Base-by-base conservation (phyloP, 1,140 invertebrate species). In the Leptonema lineaticorne region DNA sequence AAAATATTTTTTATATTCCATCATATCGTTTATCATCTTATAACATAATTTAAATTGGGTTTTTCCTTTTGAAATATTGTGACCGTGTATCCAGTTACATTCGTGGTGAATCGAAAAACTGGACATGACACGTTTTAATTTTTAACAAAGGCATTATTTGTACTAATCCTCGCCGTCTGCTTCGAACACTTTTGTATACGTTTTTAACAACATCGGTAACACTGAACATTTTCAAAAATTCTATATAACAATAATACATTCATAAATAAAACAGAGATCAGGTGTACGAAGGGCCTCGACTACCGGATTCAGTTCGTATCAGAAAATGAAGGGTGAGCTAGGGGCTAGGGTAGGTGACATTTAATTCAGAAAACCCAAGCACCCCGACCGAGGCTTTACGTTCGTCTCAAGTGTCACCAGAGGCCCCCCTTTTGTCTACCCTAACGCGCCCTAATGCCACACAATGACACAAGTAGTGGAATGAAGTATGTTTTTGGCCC, bases 361-460 rank as follows among this genome's bases (percentile, higher is more conserved):
- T 59, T 59, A 59, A 59, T 33, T 33, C 57, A 9, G 16, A 26
- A 20, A 8, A 18, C 46, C 16, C 16, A 41, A 41, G 37, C 16
- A 41, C 37, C 11, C 2, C n/a, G n/a, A n/a, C n/a, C 5, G 45
- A 22, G 28, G 53, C 24, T 57, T 33, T 18, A 33, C 16, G 28
- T n/a, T 18, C 20, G 57, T 59, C 57, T 59, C 57, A n/a, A 59
- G 57, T 59, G 57, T 59, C n/a, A n/a, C 28, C 14, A 59, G 57
- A 24, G 30, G 30, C 28, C 8, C 28, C 57, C n/a, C n/a, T 14
- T 53, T 53, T 37, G 57, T 59, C 57, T 33, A 29, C 5, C 27
- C 57, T 59, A 33, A 59, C 57, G 57, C 57, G 28, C 57, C 53
- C 53, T 57, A 57, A 57, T 57, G 53, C 53, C 53, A 18, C 26